phyloP scores from a whole-genome alignment of 2,888 invertebrate genomes.

The Ennomos erosarius region DNA sequence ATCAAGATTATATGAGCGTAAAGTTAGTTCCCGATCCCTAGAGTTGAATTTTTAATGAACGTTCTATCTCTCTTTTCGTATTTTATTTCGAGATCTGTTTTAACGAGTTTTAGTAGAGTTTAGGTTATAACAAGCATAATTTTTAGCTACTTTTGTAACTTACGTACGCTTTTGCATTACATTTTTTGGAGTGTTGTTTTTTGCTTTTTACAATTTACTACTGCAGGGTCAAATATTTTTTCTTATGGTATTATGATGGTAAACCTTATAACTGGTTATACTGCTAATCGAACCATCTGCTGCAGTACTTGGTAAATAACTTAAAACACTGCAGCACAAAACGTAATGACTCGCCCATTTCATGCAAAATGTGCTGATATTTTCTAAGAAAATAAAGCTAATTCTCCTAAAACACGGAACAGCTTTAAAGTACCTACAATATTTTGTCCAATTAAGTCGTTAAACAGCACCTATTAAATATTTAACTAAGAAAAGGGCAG shows the following conservation, averaged over 20 bases:
- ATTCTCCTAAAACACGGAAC: constrained; percentile 28
- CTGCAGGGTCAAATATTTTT: no score
- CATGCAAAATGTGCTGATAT: constrained; percentile 33
- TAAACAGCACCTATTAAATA: constrained; percentile 70
- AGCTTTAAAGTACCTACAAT: constrained; percentile 49
- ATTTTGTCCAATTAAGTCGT: constrained; percentile 70
- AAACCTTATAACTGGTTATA: not conserved
- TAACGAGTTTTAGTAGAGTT: constrained; percentile 28
- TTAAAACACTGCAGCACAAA: constrained; percentile 30
- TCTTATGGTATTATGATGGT: not conserved
- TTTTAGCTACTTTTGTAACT: no score
- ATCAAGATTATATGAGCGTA: constrained; percentile 44
- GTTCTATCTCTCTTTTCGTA: constrained; percentile 35
- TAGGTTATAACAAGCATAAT: not conserved
- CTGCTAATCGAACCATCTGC: constrained; percentile 26
- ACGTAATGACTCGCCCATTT: constrained; percentile 37
- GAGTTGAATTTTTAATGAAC: constrained; percentile 44
- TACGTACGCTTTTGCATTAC: not conserved
- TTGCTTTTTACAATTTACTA: no score
- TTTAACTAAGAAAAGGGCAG: constrained; percentile 67
- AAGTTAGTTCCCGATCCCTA: constrained; percentile 40
- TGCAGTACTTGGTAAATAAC: constrained; percentile 30
- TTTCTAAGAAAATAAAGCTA: constrained; percentile 29
- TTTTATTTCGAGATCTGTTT: constrained; percentile 31
- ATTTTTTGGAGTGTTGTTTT: not conserved